Evolutionary conservation across 1,140 invertebrate genomes (phyloP).

Genomic region (Monomorium pharaonis): DNA sequence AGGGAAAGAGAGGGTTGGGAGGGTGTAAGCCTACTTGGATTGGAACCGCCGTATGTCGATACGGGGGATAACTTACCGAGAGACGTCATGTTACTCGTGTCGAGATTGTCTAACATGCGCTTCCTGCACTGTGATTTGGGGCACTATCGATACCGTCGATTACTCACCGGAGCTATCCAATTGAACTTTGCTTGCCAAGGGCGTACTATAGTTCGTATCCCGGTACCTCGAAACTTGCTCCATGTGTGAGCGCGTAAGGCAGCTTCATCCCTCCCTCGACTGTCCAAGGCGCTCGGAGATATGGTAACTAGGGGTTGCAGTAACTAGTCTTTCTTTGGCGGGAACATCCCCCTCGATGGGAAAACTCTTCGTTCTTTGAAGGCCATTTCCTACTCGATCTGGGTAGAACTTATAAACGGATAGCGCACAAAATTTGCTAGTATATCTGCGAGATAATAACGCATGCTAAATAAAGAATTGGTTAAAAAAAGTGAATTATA

Average conservation of each 20-base stretch:
- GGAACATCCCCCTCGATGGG: neutral
- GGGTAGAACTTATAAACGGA: neutral
- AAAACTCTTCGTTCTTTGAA: conserved; percentile 9
- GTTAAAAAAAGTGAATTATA: neutral
- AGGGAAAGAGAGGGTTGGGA: neutral
- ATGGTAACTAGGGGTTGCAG: conserved; percentile 24
- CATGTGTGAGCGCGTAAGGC: conserved; percentile 20
- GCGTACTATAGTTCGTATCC: conserved; percentile 44
- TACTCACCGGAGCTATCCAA: conserved; percentile 56
- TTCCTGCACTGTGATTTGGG: conserved; percentile 41
- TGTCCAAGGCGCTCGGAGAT: conserved; percentile 13
- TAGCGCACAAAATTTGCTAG: neutral
- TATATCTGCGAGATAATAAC: neutral
- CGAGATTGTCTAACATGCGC: conserved; percentile 57
- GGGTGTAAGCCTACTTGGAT: conserved; percentile 31
- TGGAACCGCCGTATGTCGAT: conserved; percentile 49
- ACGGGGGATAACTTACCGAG: conserved; percentile 50
- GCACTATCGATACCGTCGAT: conserved; percentile 55
- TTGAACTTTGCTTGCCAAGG: conserved; percentile 58
- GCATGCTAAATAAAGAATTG: neutral
- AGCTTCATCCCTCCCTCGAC: neutral
- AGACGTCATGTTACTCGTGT: conserved; percentile 57
- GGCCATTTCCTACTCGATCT: neutral
- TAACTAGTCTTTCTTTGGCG: conserved; percentile 46
- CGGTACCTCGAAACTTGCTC: conserved; percentile 32